phyloP scores from a whole-genome alignment of 2,113 vertebrate species.

The Laticauda laticaudata region DNA sequence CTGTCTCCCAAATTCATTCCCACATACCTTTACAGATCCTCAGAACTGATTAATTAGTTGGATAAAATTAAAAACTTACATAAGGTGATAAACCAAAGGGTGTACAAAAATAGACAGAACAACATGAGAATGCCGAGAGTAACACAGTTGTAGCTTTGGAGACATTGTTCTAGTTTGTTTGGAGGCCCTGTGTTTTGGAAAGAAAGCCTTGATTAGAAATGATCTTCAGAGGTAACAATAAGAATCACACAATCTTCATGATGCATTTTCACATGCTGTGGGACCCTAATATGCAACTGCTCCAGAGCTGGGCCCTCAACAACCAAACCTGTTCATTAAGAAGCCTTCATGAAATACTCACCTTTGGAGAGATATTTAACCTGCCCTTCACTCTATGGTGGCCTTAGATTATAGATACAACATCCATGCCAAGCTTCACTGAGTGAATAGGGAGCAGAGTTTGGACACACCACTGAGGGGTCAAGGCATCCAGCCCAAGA shows the following conservation, averaged over 20 bases:
- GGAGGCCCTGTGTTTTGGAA: neutral
- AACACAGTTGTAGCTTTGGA: neutral
- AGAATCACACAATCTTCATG: neutral
- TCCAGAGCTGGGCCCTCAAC: neutral
- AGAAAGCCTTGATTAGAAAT: neutral
- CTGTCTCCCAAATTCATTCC: neutral
- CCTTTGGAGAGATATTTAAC: neutral
- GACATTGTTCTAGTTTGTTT: neutral
- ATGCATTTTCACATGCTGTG: neutral
- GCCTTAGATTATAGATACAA: neutral
- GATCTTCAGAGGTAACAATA: neutral
- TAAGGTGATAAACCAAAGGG: neutral
- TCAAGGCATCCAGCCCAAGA: neutral
- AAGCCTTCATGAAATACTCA: neutral
- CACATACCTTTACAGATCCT: neutral
- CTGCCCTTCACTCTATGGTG: neutral
- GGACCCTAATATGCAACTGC: neutral
- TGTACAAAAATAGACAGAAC: neutral
- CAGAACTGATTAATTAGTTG: neutral
- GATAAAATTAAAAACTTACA: neutral
- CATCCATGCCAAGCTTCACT: neutral
- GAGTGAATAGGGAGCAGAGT: neutral
- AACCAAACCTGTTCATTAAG: neutral
- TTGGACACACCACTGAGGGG: neutral
- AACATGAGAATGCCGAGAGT: rapidly evolving